Evolutionary conservation across 2,888 invertebrate species (phyloP), one percentile per base, ranked within the genome.

Genomic region (Drosophila subquinaria): DNA sequence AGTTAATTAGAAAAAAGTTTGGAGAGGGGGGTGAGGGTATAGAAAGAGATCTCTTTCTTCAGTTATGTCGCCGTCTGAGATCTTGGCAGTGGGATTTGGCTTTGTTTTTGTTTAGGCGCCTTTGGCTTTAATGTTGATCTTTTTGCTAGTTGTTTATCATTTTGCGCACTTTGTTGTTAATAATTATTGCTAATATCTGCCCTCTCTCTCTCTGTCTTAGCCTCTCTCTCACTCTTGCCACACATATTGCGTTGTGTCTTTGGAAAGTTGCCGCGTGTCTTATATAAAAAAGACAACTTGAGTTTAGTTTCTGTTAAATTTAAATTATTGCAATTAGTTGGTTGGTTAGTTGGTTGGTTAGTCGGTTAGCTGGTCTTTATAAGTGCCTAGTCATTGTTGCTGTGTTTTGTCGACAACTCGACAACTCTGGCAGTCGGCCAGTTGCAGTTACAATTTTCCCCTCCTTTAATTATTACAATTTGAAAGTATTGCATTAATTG

Each of bases 281-380:
- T 85, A 82, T 71, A 77, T 76, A 85, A 68, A 51, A 48, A 38
- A 63, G 43, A 23, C 61, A 61, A 51, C 15, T 70, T 55, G 43
- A 61, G 48, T 64, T 66, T 53, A 48, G 64, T 81, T 76, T 79
- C 55, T 69, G 76, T 69, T 78, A 71, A 79, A 82, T 82, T 76
- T 59, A 82, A 82, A 88, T 84, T 75, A 85, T 76, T 73, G 88
- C 79, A 84, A 87, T 87, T 84, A 65, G 56, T 52, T 61, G 56
- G 51, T 57, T 45, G 56, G 59, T 71, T 66, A 61, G 55, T 73
- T 55, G 69, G 27, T 63, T 45, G 47, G 63, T 47, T 47, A 55
- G 47, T 63, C 55, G 45, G 45, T 55, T 59, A 59, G 57, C 27
- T 23, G 57, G 47, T 59, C 45, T 64, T 50, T 50, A 56, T 57